These are phyloP conservation scores for Hyperopisus bebe DNA, from an alignment of 2,113 vertebrate genomes.

Conservation along the genomic window DNA sequence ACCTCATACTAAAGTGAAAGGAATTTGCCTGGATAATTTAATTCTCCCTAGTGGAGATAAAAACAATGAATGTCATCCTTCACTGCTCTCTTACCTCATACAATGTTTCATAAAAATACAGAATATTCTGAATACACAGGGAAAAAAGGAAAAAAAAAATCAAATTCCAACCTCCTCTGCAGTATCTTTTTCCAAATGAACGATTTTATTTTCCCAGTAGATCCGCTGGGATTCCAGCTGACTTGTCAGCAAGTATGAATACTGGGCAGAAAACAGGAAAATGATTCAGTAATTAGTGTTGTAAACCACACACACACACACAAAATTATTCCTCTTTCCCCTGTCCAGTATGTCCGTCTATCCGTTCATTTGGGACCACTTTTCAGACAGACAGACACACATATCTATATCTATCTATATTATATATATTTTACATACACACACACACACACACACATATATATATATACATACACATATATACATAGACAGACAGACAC, in stretches of 20 bases:
- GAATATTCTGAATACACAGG: background rate
- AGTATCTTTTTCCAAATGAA: slow-evolving; percentile 90
- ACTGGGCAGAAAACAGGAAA: slow-evolving; percentile 57
- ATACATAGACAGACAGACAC: no score
- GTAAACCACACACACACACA: background rate
- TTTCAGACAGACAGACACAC: no score
- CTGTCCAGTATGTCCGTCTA: no score
- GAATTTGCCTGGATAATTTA: background rate
- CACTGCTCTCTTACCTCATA: background rate
- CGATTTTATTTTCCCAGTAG: slow-evolving; percentile 99
- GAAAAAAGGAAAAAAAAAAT: background rate
- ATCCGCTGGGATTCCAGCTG: slow-evolving; percentile 95
- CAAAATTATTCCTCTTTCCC: background rate
- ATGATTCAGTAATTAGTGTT: background rate
- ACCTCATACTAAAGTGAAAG: background rate
- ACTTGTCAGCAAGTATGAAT: slow-evolving; percentile 92
- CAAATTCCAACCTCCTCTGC: slow-evolving; percentile 78
- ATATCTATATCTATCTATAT: no score
- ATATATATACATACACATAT: no score
- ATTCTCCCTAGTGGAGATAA: background rate
- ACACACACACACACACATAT: no score
- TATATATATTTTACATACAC: no score
- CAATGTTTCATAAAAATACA: background rate
- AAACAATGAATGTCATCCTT: background rate
- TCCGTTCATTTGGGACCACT: no score